Conservation (phyloP, 1,140 invertebrate genomes). For the Sminthurides bifidus region DNA sequence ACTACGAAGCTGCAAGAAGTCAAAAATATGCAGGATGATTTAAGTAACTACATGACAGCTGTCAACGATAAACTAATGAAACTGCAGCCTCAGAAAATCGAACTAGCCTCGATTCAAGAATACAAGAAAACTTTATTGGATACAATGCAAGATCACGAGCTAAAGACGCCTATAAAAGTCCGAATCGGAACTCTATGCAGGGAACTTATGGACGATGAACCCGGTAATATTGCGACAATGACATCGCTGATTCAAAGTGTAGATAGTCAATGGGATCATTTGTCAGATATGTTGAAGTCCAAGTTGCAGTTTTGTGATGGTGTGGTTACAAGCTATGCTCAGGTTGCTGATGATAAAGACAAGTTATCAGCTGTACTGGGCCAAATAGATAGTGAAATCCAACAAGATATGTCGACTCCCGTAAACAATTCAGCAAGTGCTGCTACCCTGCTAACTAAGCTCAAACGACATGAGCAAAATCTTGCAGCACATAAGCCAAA, state of each 20-base stretch:
- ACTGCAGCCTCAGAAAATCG: slow-evolving; percentile 28
- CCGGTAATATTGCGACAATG: slow-evolving; percentile 59
- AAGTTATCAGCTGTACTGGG: slow-evolving; percentile 43
- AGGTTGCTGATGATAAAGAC: slow-evolving; percentile 52
- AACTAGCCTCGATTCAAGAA: slow-evolving; percentile 45
- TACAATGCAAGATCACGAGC: slow-evolving; percentile 41
- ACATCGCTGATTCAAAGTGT: slow-evolving; percentile 62
- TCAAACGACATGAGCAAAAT: slow-evolving; percentile 57
- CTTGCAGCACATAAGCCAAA: slow-evolving; percentile 59
- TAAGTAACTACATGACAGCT: slow-evolving; percentile 11
- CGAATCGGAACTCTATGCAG: slow-evolving; percentile 56
- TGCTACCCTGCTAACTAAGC: slow-evolving; percentile 52
- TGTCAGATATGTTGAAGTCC: slow-evolving; percentile 57
- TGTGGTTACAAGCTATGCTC: slow-evolving; percentile 52
- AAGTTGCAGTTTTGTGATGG: slow-evolving; percentile 64
- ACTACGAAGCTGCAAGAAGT: slow-evolving; percentile 33
- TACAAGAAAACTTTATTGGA: slow-evolving; percentile 40
- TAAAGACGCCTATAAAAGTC: slow-evolving; percentile 43
- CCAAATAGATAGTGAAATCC: not conserved
- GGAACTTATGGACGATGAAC: slow-evolving; percentile 64
- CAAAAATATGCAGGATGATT: slow-evolving; percentile 10
- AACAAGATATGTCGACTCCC: no score
- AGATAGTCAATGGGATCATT: slow-evolving; percentile 65
- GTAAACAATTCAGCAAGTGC: slow-evolving; percentile 41
- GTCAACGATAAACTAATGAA: slow-evolving; percentile 24